These are phyloP conservation scores for Hylaeus volcanicus DNA, from an alignment of 1,140 invertebrate species.

Conservation along the genomic window DNA sequence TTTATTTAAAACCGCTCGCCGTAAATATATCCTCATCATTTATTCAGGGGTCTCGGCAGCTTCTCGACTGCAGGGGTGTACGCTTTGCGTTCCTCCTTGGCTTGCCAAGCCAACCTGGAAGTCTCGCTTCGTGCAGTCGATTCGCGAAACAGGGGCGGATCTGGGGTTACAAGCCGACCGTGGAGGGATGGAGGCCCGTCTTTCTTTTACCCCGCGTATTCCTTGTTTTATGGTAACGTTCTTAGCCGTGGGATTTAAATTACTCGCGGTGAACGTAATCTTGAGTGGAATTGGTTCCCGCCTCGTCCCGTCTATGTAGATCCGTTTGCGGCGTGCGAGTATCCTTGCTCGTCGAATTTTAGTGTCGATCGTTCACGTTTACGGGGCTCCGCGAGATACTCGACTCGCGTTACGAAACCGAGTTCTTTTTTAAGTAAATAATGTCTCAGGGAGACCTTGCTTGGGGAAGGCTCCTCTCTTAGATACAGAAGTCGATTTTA, in stretches of 20 bases:
- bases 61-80: conserved; percentile 61
- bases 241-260: conserved; percentile 39
- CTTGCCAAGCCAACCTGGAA: conserved; percentile 32
- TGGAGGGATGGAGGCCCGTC: neutral
- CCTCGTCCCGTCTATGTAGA: no score
- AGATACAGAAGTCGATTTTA: no score
- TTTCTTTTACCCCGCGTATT: neutral
- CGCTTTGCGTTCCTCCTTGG: conserved; percentile 70
- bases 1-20: conserved; percentile 81
- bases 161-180: neutral
- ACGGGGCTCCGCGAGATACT: no score
- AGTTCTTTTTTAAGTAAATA: no score
- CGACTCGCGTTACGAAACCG: no score
- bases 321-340: no score
- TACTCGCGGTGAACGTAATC: conserved; percentile 24
- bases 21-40: conserved; percentile 81
- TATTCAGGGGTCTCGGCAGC: conserved; percentile 76
- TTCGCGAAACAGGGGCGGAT: conserved; percentile 18
- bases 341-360: neutral
- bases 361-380: neutral
- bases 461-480: no score
- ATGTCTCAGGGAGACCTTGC: no score
- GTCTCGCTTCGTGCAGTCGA: conserved; percentile 20
- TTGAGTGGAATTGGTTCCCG: conserved; percentile 22
- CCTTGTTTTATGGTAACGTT: conserved; percentile 35